Evolutionary conservation across 1,140 invertebrate species (phyloP), one percentile per base, ranked within the genome.

Genomic region (Brachionus angularis): DNA sequence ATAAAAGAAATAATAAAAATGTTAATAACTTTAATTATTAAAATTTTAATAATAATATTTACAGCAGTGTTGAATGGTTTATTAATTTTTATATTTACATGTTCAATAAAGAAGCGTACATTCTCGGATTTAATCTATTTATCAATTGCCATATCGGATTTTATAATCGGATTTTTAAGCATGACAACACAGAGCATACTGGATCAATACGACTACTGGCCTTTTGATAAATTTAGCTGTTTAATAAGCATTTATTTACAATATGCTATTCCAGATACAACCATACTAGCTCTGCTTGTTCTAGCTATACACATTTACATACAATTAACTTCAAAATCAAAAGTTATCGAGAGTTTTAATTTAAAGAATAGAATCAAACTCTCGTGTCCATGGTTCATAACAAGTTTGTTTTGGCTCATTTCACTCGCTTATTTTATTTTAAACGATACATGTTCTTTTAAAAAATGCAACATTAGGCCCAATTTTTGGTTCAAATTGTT

Each of bases 241-340:
- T 50, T 47, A 47, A 23, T 67, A 29, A 67, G 62, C 31, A 67
- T 67, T 47, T 67, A 47, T 23, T 31, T 67, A 14, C 62, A 67
- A 36, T 67, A 67, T 23, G 62, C 62, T 29, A 67, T 67, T 47
- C 62, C 62, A 34, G 62, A 67, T 29, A 67, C 62, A 14, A 67
- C 62, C 18, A 27, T 67, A 3, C 12, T 67, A 14, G 62, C 62
- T 25, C 29, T 67, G 5, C 18, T 67, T 16, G 62, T 67, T 7
- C 23, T 67, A 8, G 47, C 62, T 16, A 18, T 67, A 47, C 62
- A 67, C 23, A 46, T 46, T 16, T 67, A 47, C 31, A 18, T 67
- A 7, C 62, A 67, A 47, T 10, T 67, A 10, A 46, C 42, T 33
- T 67, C 62, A 1, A 39, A 18, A 14, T 47, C 47, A 31, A 29